Conservation (phyloP, 2,113 vertebrate genomes). For the Brachypodius melanocephalos region DNA sequence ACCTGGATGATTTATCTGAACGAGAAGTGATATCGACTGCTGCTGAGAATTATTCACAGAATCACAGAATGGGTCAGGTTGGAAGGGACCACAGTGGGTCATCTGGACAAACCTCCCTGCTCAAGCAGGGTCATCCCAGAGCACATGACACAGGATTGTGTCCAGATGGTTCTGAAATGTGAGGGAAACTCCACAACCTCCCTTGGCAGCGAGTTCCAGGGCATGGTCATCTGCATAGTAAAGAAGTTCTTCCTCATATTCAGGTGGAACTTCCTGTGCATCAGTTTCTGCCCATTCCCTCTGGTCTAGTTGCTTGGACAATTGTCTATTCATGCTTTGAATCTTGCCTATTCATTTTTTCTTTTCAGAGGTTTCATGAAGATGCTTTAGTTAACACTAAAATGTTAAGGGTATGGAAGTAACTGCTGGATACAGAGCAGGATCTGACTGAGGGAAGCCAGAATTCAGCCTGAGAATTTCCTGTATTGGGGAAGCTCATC, state of each 20-base stretch:
- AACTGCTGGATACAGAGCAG: not conserved
- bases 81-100: not conserved
- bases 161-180: not conserved
- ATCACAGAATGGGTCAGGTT: not conserved
- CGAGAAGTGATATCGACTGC: not conserved
- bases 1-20: not conserved
- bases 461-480: not conserved
- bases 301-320: not conserved
- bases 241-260: not conserved
- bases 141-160: not conserved
- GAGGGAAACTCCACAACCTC: not conserved
- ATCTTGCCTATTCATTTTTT: not conserved
- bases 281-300: not conserved
- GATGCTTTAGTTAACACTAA: not conserved
- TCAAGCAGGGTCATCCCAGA: not conserved
- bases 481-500: not conserved
- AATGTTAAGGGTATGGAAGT: not conserved
- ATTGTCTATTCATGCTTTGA: not conserved
- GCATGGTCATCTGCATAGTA: not conserved
- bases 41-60: not conserved
- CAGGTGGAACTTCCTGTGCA: not conserved
- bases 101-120: not conserved
- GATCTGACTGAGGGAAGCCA: not conserved
- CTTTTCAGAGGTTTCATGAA: not conserved
- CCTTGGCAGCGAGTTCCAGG: not conserved